Base-by-base conservation (phyloP, 2,888 invertebrate genomes). In the Aleiodes testaceus region DNA sequence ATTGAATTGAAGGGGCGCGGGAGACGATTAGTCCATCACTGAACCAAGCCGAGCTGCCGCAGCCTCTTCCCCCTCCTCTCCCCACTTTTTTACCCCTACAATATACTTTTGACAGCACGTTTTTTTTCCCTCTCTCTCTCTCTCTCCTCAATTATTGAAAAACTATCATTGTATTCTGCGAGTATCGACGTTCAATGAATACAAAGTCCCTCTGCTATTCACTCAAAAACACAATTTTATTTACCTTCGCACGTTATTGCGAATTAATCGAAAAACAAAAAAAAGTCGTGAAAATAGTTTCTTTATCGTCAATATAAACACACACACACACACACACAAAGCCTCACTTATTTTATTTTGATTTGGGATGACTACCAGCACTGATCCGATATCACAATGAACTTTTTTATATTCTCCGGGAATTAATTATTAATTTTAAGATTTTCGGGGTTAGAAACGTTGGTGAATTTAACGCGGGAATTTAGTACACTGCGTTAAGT, bases 101-200 rank as follows among this genome's bases (percentile, higher is more conserved):
- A n/a, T 26, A 22, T 26, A 59, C 59, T 59, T 59, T 59, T 59
- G 59, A 59, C 59, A 59, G 59, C 59, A 59, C 36, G 59, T 59
- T 59, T 36, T 36, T 16, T 59, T 26, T 26, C 59, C n/a, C 59
- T 59, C 59, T 42, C 42, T 14, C 12, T 36, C 36, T 36, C 36
- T 36, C 6, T 36, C 6, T 6, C 36, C 9, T 36, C 36, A 59
- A 59, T 59, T 59, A 59, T 59, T 59, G 59, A 59, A 59, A 59
- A 59, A 36, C 59, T 42, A 59, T 59, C 59, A 9, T 53, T 53
- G 42, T 36, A 30, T 42, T 36, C 36, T 18, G 36, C 9, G 14
- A 59, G 36, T 59, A 59, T 59, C 59, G 59, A 36, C 59, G 16
- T 1, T 36, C 1, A 22, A 53, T 59, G 36, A 42, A 59, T 59